Evolutionary conservation across 2,888 invertebrate species (phyloP).

Genomic region (Drosophila paucipuncta): DNA sequence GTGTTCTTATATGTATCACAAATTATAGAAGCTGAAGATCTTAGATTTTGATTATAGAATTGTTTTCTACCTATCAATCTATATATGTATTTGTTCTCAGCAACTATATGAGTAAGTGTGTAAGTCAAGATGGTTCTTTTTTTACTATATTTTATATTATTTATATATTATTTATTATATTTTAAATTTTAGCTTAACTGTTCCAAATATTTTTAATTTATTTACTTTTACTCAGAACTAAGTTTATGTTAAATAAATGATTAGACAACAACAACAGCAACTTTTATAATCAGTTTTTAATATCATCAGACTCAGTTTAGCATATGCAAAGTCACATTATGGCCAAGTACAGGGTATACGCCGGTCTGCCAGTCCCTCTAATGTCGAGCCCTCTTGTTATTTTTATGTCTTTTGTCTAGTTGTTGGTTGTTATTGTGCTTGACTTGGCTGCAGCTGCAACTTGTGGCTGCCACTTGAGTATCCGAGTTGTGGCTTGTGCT

Average conservation of each 20-base stretch:
- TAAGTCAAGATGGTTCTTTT: neutral
- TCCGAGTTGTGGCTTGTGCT: conserved; percentile 30
- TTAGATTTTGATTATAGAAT: neutral
- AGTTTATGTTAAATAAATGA: neutral
- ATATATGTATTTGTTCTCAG: neutral
- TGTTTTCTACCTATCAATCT: neutral
- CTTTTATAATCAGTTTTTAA: neutral
- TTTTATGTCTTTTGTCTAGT: conserved; percentile 18
- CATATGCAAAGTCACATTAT: too few species aligned
- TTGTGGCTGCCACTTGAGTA: conserved; percentile 55
- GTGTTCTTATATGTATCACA: neutral
- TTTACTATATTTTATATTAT: neutral
- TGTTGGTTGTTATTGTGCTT: conserved; percentile 18
- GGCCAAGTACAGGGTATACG: neutral
- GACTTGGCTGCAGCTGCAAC: conserved; percentile 47
- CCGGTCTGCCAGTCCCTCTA: neutral
- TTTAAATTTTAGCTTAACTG: neutral
- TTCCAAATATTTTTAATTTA: neutral
- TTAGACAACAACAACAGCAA: neutral
- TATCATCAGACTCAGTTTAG: neutral
- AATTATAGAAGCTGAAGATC: neutral
- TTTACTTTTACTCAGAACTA: neutral
- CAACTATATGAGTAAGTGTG: neutral
- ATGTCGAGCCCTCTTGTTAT: neutral
- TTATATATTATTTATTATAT: neutral